A percentile compares a stretch with the other conserved stretches of the same genome.
Evolutionary conservation across 1,140 invertebrate species (phyloP).

Genomic region (Drosophila chauvacae): DNA sequence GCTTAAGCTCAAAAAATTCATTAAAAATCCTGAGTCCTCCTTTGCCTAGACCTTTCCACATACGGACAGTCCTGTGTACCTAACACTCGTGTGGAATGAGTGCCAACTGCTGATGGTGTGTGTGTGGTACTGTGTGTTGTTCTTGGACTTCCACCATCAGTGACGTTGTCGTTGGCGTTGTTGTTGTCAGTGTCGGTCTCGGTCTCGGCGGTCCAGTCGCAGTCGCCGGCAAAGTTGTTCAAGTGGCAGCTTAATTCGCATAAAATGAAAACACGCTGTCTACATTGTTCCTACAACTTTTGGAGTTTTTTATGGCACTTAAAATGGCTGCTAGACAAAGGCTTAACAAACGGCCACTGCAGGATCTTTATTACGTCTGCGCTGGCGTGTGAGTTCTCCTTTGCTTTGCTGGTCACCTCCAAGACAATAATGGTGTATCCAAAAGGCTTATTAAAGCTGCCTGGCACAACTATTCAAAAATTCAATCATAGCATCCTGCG

Average conservation of each 20-base stretch:
- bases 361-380: constrained; percentile 55
- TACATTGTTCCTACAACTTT: constrained; percentile 84
- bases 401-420: constrained; percentile 27
- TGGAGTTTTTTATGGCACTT: constrained; percentile 81
- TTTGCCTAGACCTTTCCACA: neutral
- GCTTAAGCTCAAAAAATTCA: constrained; percentile 16
- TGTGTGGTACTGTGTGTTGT: constrained; percentile 36
- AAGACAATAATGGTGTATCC: constrained; percentile 30
- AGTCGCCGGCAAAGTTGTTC: constrained; percentile 75
- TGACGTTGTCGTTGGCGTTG: constrained; percentile 35
- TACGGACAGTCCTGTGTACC: constrained; percentile 12
- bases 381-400: constrained; percentile 21
- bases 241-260: constrained; percentile 84
- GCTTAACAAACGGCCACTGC: constrained; percentile 65
- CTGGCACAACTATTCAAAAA: constrained; percentile 9
- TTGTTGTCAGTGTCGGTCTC: constrained; percentile 31
- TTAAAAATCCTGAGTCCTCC: constrained; percentile 3
- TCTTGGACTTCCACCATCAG: constrained; percentile 52
- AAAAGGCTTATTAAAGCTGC: constrained; percentile 39
- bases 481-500: constrained; percentile 1
- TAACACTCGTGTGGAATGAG: constrained; percentile 35
- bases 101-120: constrained; percentile 12
- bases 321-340: constrained; percentile 82
- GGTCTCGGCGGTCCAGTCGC: constrained; percentile 67
- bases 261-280: constrained; percentile 84